phyloP scores from a whole-genome alignment of 2,888 invertebrate genomes.

The Sphecodes monilicornis region DNA sequence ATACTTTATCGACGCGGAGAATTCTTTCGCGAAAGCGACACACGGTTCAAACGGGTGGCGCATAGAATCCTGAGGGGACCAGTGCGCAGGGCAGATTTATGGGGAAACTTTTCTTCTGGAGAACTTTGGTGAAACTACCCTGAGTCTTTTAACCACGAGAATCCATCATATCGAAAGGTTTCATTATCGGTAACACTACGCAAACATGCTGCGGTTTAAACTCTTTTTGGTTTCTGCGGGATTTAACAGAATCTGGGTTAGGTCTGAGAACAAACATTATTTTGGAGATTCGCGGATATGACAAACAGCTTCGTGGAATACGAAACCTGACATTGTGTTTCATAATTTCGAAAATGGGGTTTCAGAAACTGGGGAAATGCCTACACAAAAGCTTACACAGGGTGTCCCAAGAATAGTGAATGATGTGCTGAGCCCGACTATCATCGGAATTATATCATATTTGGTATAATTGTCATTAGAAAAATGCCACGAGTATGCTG shows the following conservation, averaged over 20 bases:
- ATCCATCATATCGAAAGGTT: conserved; percentile 44
- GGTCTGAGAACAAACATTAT: background rate
- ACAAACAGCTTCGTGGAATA: background rate
- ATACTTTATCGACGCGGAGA: conserved; percentile 34
- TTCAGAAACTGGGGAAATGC: no score
- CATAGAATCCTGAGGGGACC: conserved; percentile 39
- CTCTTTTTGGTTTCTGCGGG: conserved; percentile 8
- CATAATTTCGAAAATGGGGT: no score
- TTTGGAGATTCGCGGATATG: background rate
- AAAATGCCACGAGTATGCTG: no score
- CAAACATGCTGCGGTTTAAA: conserved; percentile 33
- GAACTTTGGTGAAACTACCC: conserved; percentile 42
- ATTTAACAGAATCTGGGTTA: background rate
- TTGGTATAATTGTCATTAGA: no score
- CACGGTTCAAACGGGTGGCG: conserved; percentile 10
- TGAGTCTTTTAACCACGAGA: conserved; percentile 53
- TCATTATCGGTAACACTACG: conserved; percentile 39
- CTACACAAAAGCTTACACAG: no score
- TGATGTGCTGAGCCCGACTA: no score
- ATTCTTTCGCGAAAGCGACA: conserved; percentile 20
- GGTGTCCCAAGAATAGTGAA: no score
- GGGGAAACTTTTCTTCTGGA: conserved; percentile 52
- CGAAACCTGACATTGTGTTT: no score
- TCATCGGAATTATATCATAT: no score
- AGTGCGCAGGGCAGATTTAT: conserved; percentile 52